These are phyloP conservation scores for Salpingus planirostris DNA, from an alignment of 2,888 invertebrate genomes.

Conservation along the genomic window DNA sequence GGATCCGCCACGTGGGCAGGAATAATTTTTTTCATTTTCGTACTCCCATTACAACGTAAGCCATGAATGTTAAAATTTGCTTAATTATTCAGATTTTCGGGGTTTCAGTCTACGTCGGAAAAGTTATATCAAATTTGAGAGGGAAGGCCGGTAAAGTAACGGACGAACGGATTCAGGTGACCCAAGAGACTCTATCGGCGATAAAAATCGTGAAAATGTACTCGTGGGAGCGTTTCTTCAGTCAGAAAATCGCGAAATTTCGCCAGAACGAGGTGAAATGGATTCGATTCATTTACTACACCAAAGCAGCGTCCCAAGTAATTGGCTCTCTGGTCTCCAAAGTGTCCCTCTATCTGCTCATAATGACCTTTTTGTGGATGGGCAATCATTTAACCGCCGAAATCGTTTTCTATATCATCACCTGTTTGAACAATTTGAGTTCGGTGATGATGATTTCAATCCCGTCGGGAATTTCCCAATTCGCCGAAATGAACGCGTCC, in stretches of 20 bases:
- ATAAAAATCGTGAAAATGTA: constrained; percentile 29
- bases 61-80: too few species aligned
- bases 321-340: constrained; percentile 27
- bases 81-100: too few species aligned
- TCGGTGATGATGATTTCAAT: constrained; percentile 19
- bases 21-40: constrained; percentile 43
- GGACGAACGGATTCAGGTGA: constrained; percentile 23
- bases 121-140: constrained; percentile 12
- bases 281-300: constrained; percentile 32
- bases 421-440: constrained; percentile 18
- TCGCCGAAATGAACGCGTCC: constrained; percentile 24
- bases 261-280: constrained; percentile 59
- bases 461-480: constrained; percentile 20
- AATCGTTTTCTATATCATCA: constrained; percentile 24
- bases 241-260: constrained; percentile 19
- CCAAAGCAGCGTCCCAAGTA: constrained; percentile 30
- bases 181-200: constrained; percentile 23
- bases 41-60: constrained; percentile 34
- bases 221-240: constrained; percentile 27
- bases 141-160: constrained; percentile 21
- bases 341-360: constrained; percentile 23
- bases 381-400: constrained; percentile 21
- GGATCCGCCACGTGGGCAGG: constrained; percentile 47
- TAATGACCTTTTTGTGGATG: constrained; percentile 23
- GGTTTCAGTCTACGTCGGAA: constrained; percentile 22